phyloP scores from a whole-genome alignment of 2,888 invertebrate genomes.

The Melieria crassipennis region DNA sequence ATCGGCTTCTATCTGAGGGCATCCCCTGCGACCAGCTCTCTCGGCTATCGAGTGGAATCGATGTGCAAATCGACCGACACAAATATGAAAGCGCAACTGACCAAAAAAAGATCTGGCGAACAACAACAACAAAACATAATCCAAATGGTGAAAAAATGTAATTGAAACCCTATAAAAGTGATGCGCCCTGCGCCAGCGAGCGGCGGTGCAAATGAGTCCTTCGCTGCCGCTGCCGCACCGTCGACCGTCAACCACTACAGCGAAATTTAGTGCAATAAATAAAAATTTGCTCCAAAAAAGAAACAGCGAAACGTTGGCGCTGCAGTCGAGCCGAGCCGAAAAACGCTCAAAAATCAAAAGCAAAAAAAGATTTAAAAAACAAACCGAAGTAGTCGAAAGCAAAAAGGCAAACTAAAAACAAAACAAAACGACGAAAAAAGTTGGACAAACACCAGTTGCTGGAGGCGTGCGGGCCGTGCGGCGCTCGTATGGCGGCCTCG shows the following conservation, averaged over 20 bases:
- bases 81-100: conserved; percentile 35
- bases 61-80: conserved; percentile 32
- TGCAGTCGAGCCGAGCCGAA: conserved; percentile 39
- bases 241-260: conserved; percentile 38
- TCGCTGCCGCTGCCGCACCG: conserved; percentile 14
- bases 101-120: conserved; percentile 41
- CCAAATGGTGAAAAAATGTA: conserved; percentile 51
- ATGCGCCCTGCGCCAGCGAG: conserved; percentile 39
- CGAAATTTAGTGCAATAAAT: conserved; percentile 44
- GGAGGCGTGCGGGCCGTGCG: conserved; percentile 27
- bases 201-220: conserved; percentile 14
- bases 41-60: conserved; percentile 23
- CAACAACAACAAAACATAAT: conserved; percentile 53
- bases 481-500: neutral
- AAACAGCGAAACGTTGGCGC: conserved; percentile 29
- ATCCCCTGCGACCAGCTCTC: conserved; percentile 25
- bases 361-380: conserved; percentile 30
- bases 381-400: conserved; percentile 23
- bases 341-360: conserved; percentile 41
- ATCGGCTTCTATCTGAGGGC: neutral
- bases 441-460: conserved; percentile 39
- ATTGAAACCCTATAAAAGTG: conserved; percentile 59
- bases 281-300: conserved; percentile 39
- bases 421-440: conserved; percentile 39
- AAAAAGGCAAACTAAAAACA: conserved; percentile 38